phyloP scores from a whole-genome alignment of 2,797 vertebrate genomes.

The Intellagama lesueurii region DNA sequence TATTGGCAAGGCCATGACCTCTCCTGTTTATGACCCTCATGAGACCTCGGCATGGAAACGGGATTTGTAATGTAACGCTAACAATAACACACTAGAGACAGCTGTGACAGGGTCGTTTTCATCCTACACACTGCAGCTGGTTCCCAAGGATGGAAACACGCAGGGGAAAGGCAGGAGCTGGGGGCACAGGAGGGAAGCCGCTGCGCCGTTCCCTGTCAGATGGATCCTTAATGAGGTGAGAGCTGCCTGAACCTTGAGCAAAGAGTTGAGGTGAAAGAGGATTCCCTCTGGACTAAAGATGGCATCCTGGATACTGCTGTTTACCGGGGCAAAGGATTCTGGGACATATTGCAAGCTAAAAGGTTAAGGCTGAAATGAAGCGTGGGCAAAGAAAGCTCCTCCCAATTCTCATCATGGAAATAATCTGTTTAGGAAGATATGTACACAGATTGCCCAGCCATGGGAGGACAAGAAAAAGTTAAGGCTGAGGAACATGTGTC shows the following conservation, averaged over 20 bases:
- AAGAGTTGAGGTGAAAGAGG: background rate
- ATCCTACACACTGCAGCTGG: constrained; percentile 74
- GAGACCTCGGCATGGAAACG: constrained; percentile 76
- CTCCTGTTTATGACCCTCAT: constrained; percentile 75
- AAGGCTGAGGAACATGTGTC: too few species aligned
- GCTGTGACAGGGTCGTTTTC: constrained; percentile 72
- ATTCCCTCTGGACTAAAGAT: background rate
- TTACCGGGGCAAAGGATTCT: constrained; percentile 8
- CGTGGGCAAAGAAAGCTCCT: background rate
- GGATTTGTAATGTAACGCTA: constrained; percentile 82
- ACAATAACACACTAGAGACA: constrained; percentile 81
- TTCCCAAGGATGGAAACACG: constrained; percentile 29
- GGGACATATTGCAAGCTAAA: background rate
- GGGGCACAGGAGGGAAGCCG: background rate
- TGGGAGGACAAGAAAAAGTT: too few species aligned
- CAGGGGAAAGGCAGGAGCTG: background rate
- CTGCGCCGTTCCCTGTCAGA: background rate
- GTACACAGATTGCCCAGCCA: background rate
- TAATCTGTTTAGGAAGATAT: background rate
- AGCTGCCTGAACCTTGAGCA: background rate
- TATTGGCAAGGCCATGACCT: constrained; percentile 82
- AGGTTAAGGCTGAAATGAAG: background rate
- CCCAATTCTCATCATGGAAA: background rate
- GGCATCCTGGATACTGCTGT: background rate
- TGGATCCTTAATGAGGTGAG: background rate